Base-by-base conservation (phyloP, 30 jellyfish, hydroid and myxozoan species). In the Clytia hemisphaerica region DNA sequence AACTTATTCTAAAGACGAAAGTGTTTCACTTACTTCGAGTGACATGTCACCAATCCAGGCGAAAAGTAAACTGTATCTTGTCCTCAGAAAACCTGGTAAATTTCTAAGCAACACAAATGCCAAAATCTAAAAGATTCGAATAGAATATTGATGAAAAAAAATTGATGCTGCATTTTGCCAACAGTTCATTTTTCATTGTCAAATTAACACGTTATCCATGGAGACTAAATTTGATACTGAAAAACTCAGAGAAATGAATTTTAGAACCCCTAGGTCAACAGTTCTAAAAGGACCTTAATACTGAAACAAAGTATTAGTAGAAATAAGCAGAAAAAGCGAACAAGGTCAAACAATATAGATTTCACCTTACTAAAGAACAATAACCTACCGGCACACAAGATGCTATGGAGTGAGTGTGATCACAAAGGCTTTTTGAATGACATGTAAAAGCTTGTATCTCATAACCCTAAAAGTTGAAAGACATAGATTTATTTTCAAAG, bases 11-110 rank as follows among this genome's bases (percentile, higher is more conserved):
- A 63, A 32, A 63, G 34, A 4, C 7, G 34, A 16, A 67, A 42
- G 4, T 19, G 5, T 5, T 27, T 2, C 36, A 73, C 77, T 6
- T 35, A 88, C 97, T 94, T 88, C 97, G 0, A 88, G 27, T 0
- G 93, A 58, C 93, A 77, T 74, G 29, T 71, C 72, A 38, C 97
- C 97, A 36, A 88, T 51, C 94, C 97, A 80, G 2, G 93, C 92
- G 47, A 79, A 88, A 24, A 78, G 62, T 21, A 75, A 33, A 58
- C 97, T 88, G 86, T 72, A 79, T 49, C 83, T 70, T 1, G 64
- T 25, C 25, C 97, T 37, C 33, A 88, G 45, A 44, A 37, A 65
- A 9, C 72, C 77, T 33, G 97, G 90, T 4, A 71, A 51, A 48
- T 88, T 88, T 47, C 97, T 79, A 1, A 88, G 63, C 21, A 88